A percentile compares a stretch with the other conserved stretches of the same genome.
Evolutionary conservation across 2,888 invertebrate species (phyloP).

Genomic region (Amiota communis): DNA sequence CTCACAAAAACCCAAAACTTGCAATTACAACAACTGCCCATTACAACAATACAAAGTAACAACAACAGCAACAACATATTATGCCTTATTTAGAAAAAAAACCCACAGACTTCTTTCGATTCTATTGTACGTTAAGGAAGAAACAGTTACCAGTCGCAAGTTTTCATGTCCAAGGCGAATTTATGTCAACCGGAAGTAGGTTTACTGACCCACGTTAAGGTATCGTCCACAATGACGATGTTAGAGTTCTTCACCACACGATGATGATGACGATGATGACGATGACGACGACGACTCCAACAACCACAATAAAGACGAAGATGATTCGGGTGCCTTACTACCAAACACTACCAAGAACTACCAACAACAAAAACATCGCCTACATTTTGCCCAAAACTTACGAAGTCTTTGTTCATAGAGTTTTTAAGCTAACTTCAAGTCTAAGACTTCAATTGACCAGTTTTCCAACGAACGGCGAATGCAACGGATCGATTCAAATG

Average conservation of each 20-base stretch:
- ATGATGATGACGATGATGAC: no score
- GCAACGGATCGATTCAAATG: conserved; percentile 70
- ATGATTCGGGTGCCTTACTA: background rate
- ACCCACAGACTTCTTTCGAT: background rate
- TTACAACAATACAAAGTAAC: background rate
- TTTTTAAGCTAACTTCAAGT: conserved; percentile 23
- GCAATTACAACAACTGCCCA: conserved; percentile 22
- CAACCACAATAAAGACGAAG: conserved; percentile 32
- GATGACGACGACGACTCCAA: conserved; percentile 31
- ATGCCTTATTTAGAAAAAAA: conserved; percentile 10
- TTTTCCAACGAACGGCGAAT: conserved; percentile 68
- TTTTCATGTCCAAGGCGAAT: conserved; percentile 74
- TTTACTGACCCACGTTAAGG: conserved; percentile 74
- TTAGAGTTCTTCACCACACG: conserved; percentile 28
- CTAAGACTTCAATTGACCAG: conserved; percentile 57
- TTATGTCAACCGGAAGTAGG: conserved; percentile 74
- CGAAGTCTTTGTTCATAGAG: conserved; percentile 32
- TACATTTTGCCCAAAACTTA: conserved; percentile 37
- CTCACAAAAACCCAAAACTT: conserved; percentile 22
- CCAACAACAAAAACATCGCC: conserved; percentile 40
- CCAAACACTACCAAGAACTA: conserved; percentile 13
- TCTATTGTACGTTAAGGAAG: conserved; percentile 21
- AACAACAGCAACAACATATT: background rate
- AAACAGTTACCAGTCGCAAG: conserved; percentile 56
- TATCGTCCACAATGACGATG: conserved; percentile 49